These are phyloP conservation scores for Drosophila kepulauana DNA, from an alignment of 1,140 invertebrate genomes.

Conservation along the genomic window DNA sequence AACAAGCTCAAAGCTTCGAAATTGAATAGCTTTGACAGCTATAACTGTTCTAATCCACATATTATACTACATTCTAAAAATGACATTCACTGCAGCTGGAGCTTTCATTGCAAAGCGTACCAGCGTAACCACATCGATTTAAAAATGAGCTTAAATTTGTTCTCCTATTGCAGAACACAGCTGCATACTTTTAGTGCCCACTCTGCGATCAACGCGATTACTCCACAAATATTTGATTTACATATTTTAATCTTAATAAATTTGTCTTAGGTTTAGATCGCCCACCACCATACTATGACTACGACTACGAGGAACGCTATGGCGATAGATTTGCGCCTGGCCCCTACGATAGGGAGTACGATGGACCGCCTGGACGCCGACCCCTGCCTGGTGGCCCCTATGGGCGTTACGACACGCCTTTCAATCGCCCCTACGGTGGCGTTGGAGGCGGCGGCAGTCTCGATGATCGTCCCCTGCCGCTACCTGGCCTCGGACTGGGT, in stretches of 20 bases:
- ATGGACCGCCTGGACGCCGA: slow-evolving; percentile 77
- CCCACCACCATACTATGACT: slow-evolving; percentile 77
- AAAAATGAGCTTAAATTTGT: slow-evolving; percentile 20
- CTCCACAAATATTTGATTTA: slow-evolving; percentile 6
- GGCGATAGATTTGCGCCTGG: slow-evolving; percentile 65
- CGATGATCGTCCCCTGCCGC: slow-evolving; percentile 73
- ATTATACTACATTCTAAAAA: neutral
- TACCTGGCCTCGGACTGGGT: slow-evolving; percentile 67
- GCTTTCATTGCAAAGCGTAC: slow-evolving; percentile 10
- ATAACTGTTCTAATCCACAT: neutral
- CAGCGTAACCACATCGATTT: neutral
- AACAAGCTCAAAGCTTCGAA: neutral
- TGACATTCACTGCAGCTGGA: slow-evolving; percentile 3
- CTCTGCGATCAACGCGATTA: slow-evolving; percentile 1
- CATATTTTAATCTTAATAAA: neutral
- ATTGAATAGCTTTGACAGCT: neutral
- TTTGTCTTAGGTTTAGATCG: slow-evolving; percentile 70
- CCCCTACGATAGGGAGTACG: slow-evolving; percentile 79
- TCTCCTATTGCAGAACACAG: neutral
- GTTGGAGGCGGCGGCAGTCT: slow-evolving; percentile 46
- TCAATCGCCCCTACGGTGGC: slow-evolving; percentile 67
- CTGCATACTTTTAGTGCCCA: slow-evolving; percentile 41
- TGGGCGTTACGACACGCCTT: slow-evolving; percentile 74
- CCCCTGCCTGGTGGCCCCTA: slow-evolving; percentile 75
- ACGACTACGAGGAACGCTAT: slow-evolving; percentile 82